phyloP scores from a whole-genome alignment of 2,888 invertebrate species.

The Pelosia muscerda region DNA sequence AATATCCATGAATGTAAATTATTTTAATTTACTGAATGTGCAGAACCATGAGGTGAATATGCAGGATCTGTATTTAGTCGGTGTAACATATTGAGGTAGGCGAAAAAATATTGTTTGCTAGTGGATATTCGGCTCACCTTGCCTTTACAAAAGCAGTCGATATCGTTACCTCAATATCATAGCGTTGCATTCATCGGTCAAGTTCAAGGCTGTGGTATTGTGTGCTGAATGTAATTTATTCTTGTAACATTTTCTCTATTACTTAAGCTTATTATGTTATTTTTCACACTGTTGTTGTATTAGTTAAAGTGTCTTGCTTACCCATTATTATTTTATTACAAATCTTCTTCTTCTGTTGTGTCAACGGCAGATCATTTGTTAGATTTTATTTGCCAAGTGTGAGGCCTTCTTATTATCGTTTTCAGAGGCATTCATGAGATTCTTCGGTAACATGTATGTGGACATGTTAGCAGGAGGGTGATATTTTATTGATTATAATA shows the following conservation, averaged over 20 bases:
- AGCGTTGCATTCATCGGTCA: neutral
- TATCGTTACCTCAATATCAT: neutral
- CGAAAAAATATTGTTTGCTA: neutral
- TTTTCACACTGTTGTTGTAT: neutral
- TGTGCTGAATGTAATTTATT: neutral
- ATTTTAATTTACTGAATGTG: no score
- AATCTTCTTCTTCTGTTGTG: no score
- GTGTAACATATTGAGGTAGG: neutral
- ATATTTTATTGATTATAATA: no score
- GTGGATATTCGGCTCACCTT: neutral
- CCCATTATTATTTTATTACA: no score
- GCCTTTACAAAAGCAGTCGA: neutral
- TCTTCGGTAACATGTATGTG: no score
- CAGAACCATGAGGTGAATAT: no score
- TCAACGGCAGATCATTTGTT: no score
- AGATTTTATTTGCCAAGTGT: no score
- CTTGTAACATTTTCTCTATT: neutral
- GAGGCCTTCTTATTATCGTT: no score
- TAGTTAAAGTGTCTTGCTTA: neutral
- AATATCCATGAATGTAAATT: no score
- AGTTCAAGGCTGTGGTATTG: neutral
- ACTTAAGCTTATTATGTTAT: neutral
- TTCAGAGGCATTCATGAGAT: no score
- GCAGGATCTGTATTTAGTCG: neutral
- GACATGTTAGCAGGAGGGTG: no score